These are phyloP conservation scores for Lasioglossum lativentre DNA, from an alignment of 2,888 invertebrate species.

Conservation along the genomic window DNA sequence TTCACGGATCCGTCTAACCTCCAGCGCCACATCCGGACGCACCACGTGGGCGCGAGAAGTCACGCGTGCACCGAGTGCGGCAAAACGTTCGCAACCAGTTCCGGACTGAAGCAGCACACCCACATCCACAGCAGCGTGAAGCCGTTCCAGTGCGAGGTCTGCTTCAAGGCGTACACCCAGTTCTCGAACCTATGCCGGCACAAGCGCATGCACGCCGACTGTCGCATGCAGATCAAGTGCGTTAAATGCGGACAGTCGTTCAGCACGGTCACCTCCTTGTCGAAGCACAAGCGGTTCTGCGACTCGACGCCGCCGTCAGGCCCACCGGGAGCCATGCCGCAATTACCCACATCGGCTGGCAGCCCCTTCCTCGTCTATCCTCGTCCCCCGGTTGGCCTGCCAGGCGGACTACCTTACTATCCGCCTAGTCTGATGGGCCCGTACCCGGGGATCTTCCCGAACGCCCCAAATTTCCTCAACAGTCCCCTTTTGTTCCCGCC, in stretches of 20 bases:
- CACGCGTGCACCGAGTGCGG: slow-evolving; percentile 99
- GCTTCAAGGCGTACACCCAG: slow-evolving; percentile 99
- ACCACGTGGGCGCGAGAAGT: slow-evolving; percentile 97
- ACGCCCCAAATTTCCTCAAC: slow-evolving; percentile 87
- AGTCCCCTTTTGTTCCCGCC: slow-evolving; percentile 89
- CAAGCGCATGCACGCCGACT: slow-evolving; percentile 99
- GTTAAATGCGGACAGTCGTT: slow-evolving; percentile 97
- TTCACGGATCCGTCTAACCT: slow-evolving; percentile 98
- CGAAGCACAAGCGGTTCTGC: slow-evolving; percentile 98
- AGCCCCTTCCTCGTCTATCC: slow-evolving; percentile 90
- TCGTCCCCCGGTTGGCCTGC: slow-evolving; percentile 86
- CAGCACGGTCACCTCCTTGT: slow-evolving; percentile 95
- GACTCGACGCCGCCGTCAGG: slow-evolving; percentile 89
- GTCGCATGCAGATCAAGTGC: slow-evolving; percentile 97
- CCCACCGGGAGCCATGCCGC: slow-evolving; percentile 79
- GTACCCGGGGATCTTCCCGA: slow-evolving; percentile 86
- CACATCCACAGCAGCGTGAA: slow-evolving; percentile 99
- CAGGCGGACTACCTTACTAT: slow-evolving; percentile 86
- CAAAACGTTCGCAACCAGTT: slow-evolving; percentile 98
- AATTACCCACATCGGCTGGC: slow-evolving; percentile 75
- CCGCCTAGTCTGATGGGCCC: slow-evolving; percentile 88
- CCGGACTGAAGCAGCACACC: slow-evolving; percentile 99
- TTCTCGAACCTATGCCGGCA: slow-evolving; percentile 99
- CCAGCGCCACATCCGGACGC: slow-evolving; percentile 97
- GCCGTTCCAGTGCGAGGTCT: slow-evolving; percentile 98